Evolutionary conservation across 2,113 vertebrate species (phyloP), one percentile per base, ranked within the genome.

Genomic region (Gadus macrocephalus): DNA sequence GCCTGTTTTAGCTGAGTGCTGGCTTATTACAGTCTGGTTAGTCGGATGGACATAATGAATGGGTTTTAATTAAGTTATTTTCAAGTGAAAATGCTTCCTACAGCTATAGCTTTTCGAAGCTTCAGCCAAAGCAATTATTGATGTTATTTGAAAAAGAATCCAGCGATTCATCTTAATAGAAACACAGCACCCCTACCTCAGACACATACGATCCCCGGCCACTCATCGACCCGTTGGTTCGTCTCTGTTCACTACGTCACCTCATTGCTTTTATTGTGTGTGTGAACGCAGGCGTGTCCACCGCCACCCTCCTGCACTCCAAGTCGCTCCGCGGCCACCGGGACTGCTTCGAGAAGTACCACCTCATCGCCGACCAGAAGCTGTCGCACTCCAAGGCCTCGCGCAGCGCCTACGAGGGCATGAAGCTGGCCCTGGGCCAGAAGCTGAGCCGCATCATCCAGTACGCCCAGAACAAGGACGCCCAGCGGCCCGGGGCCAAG

Each of bases 261-360:
- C n/a, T 16, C 55, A n/a, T 58, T 58, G n/a, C 4, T 7, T 72
- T 80, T 66, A 6, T 20, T 74, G 64, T 55, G 5, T 73, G n/a
- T 85, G 63, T 86, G 42, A 53, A 59, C 69, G 0, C 77, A 93
- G 91, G 91, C 9, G 74, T 92, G 16, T 84, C 87, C 72, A 80
- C 85, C 66, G 67, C 89, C 5, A 83, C 89, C 12, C 72, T 92
- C 55, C 80, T 93, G 20, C 97, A 99, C 82, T 93, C 95, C 12
- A 95, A 92, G 76, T 99, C 97, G 7, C 85, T 98, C 74, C 93
- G 95, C 7, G 97, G 96, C 14, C 97, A 99, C 91, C 94, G 94
- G 90, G 95, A 97, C 91, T 99, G 97, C 90, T 99, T 99, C 83
- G 96, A 98, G 86, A 99, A 99, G 86, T 98, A 92, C 82, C 97